A percentile compares a stretch with the other conserved stretches of the same genome.
phyloP scores from a whole-genome alignment of 1,140 invertebrate species.

The Hydropsyche tenuis region DNA sequence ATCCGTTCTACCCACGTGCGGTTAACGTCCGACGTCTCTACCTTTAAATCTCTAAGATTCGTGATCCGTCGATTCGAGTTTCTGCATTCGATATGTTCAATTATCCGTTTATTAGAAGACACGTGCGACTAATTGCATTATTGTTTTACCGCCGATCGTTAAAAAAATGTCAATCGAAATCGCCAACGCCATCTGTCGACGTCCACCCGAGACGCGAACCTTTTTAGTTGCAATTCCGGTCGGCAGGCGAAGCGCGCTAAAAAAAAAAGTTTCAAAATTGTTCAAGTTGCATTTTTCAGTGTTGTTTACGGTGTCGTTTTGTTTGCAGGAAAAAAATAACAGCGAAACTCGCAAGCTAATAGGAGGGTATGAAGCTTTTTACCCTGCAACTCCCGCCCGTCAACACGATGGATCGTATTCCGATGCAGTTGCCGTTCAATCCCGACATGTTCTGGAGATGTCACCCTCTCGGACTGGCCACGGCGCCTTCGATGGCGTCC shows the following conservation, averaged over 20 bases:
- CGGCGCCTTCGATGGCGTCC: constrained; percentile 62
- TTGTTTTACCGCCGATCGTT: no score
- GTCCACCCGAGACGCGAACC: neutral
- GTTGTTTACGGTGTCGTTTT: neutral
- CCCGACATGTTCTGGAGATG: constrained; percentile 84
- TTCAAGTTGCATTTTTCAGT: no score
- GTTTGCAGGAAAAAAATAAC: neutral
- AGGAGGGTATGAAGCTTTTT: constrained; percentile 48
- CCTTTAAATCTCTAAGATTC: no score
- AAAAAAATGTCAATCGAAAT: no score
- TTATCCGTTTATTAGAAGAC: no score
- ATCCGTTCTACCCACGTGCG: neutral
- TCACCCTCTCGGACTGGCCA: constrained; percentile 69
- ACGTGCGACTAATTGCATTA: no score
- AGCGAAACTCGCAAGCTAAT: neutral
- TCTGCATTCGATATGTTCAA: no score
- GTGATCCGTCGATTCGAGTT: no score
- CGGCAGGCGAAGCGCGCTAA: no score
- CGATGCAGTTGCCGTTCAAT: constrained; percentile 59
- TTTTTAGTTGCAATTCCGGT: neutral
- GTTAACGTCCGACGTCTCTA: no score
- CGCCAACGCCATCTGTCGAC: neutral
- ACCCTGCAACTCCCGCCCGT: constrained; percentile 60
- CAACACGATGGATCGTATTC: constrained; percentile 62
- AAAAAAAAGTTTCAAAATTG: no score